phyloP scores from a whole-genome alignment of 2,113 vertebrate species.

The Junco hyemalis region DNA sequence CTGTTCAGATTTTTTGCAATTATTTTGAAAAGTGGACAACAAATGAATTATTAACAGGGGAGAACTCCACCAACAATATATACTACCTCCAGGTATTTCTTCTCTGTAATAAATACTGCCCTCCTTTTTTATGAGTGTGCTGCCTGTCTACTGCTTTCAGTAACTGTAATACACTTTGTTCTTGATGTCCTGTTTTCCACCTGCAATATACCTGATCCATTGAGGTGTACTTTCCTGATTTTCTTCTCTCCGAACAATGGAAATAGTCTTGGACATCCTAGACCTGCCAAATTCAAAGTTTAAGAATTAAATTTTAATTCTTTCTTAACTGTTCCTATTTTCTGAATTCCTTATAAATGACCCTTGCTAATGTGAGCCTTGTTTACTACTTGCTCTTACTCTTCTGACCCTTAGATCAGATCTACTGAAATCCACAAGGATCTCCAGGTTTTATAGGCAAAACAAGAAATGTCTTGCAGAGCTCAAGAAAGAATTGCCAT shows the following conservation, averaged over 20 bases:
- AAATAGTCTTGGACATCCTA: background rate
- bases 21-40: conserved; percentile 16
- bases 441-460: background rate
- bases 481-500: background rate
- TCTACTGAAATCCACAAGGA: background rate
- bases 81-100: background rate
- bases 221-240: background rate
- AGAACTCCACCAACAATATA: background rate
- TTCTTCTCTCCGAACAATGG: background rate
- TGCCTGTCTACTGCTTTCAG: background rate
- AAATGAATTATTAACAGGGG: conserved; percentile 36
- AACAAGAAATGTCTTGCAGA: background rate
- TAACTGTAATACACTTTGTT: background rate
- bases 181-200: background rate
- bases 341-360: background rate
- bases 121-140: background rate
- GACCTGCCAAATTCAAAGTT: background rate
- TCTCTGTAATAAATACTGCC: background rate
- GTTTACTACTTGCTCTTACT: background rate
- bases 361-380: background rate
- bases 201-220: background rate
- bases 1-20: background rate
- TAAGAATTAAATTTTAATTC: background rate
- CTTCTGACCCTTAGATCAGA: background rate
- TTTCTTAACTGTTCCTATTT: background rate